Base-by-base conservation (phyloP, 2,888 invertebrate species). In the Ametastegia equiseti region DNA sequence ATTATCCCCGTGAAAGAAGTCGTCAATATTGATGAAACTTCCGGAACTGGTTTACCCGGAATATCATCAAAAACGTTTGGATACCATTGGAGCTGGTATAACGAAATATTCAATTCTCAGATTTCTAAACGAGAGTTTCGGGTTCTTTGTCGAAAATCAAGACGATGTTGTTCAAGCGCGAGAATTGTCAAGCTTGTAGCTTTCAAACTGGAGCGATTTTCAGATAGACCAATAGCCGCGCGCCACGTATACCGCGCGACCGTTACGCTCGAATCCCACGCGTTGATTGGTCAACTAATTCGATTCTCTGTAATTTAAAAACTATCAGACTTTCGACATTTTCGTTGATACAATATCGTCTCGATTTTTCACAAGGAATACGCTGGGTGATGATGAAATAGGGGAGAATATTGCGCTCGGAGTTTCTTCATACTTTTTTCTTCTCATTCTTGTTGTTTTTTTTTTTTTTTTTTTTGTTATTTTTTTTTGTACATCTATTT, bases 21-120 rank as follows among this genome's bases (percentile, higher is more conserved):
- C 42, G 69, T 71, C 5, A 15, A 47, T 71, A 45, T 47, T 47
- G 45, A 15, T 36, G 39, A 67, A 71, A 47, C 19, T 71, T 47
- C 23, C 47, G 13, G 45, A 23, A 6, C 45, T 71, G 23, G 45
- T 71, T 47, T 27, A 15, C 19, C 13, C 23, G n/a, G 33, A 30
- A 33, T 63, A 63, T 63, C 30, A n/a, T n/a, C n/a, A n/a, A n/a
- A n/a, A n/a, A n/a, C n/a, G n/a, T n/a, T n/a, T n/a, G n/a, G n/a
- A n/a, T n/a, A n/a, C n/a, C n/a, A n/a, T n/a, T n/a, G n/a, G n/a
- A n/a, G n/a, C n/a, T n/a, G n/a, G n/a, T n/a, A n/a, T n/a, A n/a
- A n/a, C n/a, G n/a, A n/a, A n/a, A n/a, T n/a, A n/a, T n/a, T n/a
- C n/a, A n/a, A n/a, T n/a, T n/a, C n/a, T n/a, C n/a, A n/a, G n/a